Evolutionary conservation across 2,797 vertebrate species (phyloP).

Genomic region (Malurus splendens): DNA sequence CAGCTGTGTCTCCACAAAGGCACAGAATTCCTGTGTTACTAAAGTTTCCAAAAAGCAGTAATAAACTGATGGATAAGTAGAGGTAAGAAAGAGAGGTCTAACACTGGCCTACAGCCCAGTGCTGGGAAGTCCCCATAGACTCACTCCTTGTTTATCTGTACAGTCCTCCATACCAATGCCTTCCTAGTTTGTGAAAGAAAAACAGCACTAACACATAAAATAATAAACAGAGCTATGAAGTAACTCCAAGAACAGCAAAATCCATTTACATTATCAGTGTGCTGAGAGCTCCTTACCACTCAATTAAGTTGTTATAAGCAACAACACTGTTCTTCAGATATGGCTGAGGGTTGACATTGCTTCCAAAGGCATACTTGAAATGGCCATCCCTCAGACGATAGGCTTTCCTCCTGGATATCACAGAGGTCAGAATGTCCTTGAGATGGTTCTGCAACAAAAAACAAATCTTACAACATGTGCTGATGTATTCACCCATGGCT

Average conservation of each 20-base stretch:
- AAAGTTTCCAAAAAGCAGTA: background rate
- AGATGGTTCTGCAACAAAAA: slow-evolving; percentile 82
- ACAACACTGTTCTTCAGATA: slow-evolving; percentile 94
- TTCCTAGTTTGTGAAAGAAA: background rate
- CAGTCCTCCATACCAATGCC: background rate
- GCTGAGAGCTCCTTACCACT: slow-evolving; percentile 74
- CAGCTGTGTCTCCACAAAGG: rapidly evolving
- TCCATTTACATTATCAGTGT: background rate
- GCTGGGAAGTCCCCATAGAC: background rate
- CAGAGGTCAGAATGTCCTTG: slow-evolving; percentile 90
- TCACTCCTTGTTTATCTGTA: background rate
- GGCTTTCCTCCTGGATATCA: slow-evolving; percentile 89
- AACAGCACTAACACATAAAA: background rate
- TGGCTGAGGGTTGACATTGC: slow-evolving; percentile 87
- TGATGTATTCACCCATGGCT: background rate
- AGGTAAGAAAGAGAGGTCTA: background rate
- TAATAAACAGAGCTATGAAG: background rate
- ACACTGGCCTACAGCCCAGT: background rate
- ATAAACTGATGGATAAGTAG: background rate
- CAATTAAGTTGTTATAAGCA: slow-evolving; percentile 85
- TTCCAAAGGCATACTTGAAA: slow-evolving; percentile 95
- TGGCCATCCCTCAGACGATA: slow-evolving; percentile 89
- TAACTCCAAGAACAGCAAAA: background rate
- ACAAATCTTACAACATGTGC: background rate
- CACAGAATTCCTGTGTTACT: background rate